Percentiles rank a stretch among this genome's conserved stretches.
phyloP scores from a whole-genome alignment of 2,888 invertebrate genomes.

The Boloria euphrosyne region DNA sequence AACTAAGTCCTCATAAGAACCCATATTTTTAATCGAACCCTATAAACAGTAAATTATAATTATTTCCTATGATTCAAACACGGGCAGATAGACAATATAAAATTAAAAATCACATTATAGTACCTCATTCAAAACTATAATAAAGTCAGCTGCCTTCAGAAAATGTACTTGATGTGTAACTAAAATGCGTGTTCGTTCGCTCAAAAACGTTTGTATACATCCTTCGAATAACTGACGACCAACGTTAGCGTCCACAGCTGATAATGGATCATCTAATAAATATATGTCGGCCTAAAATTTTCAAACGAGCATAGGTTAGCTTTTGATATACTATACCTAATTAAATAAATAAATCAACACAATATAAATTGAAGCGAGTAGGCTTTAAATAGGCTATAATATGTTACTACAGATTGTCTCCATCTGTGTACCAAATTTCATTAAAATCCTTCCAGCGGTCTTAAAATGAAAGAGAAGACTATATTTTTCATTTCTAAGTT shows the following conservation, averaged over 20 bases:
- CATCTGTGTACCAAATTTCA: too few relatives aligned
- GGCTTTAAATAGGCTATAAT: too few relatives aligned
- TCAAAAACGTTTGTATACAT: constrained; percentile 87
- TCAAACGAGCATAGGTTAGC: not conserved
- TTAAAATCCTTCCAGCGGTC: too few relatives aligned
- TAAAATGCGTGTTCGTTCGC: constrained; percentile 86
- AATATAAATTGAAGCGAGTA: too few relatives aligned
- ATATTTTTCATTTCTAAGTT: not conserved
- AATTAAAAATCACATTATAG: not conserved
- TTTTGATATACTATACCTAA: not conserved
- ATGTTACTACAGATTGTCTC: too few relatives aligned
- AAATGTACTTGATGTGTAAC: constrained; percentile 95
- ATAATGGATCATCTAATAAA: constrained; percentile 91
- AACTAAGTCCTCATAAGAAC: constrained; percentile 81
- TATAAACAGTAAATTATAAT: constrained; percentile 46
- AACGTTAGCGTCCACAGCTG: constrained; percentile 93
- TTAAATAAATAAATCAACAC: not conserved
- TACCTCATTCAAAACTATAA: constrained; percentile 83
- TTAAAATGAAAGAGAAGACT: too few relatives aligned
- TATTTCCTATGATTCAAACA: too few relatives aligned
- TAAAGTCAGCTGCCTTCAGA: constrained; percentile 85
- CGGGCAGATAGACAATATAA: too few relatives aligned
- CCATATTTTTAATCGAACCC: constrained; percentile 83
- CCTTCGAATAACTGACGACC: constrained; percentile 89
- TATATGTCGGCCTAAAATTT: constrained; percentile 87